Evolutionary conservation across 2,797 vertebrate species (phyloP).

Genomic region (Rhinichthys osculus): DNA sequence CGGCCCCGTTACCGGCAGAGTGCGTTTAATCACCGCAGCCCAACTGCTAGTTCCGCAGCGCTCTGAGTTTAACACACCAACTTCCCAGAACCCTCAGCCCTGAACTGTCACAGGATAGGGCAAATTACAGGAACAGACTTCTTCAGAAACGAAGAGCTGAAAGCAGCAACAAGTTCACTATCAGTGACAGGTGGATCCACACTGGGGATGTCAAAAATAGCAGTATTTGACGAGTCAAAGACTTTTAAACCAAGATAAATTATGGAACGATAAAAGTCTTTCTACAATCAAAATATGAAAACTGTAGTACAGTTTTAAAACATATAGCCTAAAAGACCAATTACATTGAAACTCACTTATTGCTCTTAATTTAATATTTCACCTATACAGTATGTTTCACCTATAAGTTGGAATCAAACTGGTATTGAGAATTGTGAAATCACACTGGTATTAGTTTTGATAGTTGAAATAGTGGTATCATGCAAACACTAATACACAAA

Average conservation of each 20-base stretch:
- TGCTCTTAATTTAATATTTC: background rate
- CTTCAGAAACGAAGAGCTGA: conserved; percentile 12
- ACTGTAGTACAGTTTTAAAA: background rate
- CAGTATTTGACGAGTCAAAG: background rate
- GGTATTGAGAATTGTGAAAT: background rate
- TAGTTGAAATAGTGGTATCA: background rate
- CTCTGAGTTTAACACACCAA: conserved; percentile 50
- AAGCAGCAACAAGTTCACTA: conserved; percentile 9
- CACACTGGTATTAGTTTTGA: background rate
- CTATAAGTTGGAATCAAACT: background rate
- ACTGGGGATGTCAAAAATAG: background rate
- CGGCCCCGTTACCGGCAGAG: conserved; percentile 57
- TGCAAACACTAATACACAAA: background rate
- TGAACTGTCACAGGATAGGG: conserved; percentile 36
- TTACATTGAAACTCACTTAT: background rate
- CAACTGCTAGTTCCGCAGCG: conserved; percentile 34
- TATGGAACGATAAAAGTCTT: background rate
- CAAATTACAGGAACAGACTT: conserved; percentile 37
- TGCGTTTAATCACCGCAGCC: conserved; percentile 68
- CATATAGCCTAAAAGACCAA: background rate
- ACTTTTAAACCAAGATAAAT: background rate
- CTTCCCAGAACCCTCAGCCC: conserved; percentile 39
- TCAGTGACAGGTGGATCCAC: conserved; percentile 21
- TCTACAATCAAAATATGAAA: background rate
- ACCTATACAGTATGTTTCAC: conserved; percentile 1